Evolutionary conservation across 2,888 invertebrate genomes (phyloP).

Genomic region (Germaria angustata): DNA sequence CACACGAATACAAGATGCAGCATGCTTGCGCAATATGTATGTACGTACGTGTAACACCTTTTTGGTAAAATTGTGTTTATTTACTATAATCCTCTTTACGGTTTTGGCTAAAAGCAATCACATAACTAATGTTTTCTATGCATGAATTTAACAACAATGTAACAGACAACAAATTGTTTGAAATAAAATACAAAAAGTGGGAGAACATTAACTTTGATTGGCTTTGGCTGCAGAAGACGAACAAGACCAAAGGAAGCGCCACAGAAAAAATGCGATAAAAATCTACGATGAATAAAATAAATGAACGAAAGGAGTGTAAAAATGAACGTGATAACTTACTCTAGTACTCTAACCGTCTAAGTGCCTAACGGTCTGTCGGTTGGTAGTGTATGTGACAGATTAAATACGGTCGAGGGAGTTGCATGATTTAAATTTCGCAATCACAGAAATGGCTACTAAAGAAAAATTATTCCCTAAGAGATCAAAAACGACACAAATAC

Average conservation of each 20-base stretch:
- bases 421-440: constrained; percentile 68
- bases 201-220: constrained; percentile 64
- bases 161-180: constrained; percentile 63
- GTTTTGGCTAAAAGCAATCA: constrained; percentile 55
- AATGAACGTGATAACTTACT: constrained; percentile 60
- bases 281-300: constrained; percentile 42
- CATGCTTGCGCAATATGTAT: background rate
- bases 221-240: constrained; percentile 42
- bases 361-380: background rate
- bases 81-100: background rate
- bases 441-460: constrained; percentile 63
- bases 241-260: background rate
- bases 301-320: constrained; percentile 58
- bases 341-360: background rate
- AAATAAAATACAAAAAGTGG: constrained; percentile 62
- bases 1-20: background rate
- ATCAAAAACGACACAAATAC: constrained; percentile 3
- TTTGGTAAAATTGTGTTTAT: background rate
- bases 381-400: constrained; percentile 64
- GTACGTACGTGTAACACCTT: constrained; percentile 48
- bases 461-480: constrained; percentile 61
- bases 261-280: constrained; percentile 1
- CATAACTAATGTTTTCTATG: constrained; percentile 61
- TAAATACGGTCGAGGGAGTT: constrained; percentile 69
- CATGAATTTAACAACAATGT: constrained; percentile 63